These are phyloP conservation scores for Etheostoma nigrum DNA, from an alignment of 2,797 vertebrate species.

Conservation along the genomic window DNA sequence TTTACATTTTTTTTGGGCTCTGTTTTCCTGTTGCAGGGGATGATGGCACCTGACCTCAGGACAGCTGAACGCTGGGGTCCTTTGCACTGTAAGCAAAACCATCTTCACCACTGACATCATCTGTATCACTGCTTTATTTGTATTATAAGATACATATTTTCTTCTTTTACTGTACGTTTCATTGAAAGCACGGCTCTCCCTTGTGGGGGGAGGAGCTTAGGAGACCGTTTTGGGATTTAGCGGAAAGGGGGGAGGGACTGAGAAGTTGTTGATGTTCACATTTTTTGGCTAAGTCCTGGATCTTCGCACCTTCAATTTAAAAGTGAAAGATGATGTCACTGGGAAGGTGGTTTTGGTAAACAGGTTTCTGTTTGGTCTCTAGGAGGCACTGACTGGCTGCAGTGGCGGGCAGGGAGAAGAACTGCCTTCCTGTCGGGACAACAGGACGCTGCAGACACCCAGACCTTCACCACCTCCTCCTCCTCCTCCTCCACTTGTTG, in stretches of 20 bases:
- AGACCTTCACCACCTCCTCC: conserved; percentile 66
- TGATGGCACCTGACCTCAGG: conserved; percentile 72
- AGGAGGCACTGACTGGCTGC: conserved; percentile 91
- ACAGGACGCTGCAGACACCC: conserved; percentile 78
- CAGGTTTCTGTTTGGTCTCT: conserved; percentile 71
- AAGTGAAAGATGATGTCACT: not conserved
- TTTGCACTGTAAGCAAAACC: conserved; percentile 43
- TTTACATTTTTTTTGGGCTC: conserved; percentile 70
- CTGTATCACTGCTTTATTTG: not conserved
- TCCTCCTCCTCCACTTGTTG: conserved; percentile 60
- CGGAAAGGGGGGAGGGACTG: too few species aligned
- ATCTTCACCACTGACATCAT: conserved; percentile 14
- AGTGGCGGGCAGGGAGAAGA: conserved; percentile 92
- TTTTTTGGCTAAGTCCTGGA: too few species aligned
- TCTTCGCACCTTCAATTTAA: not conserved
- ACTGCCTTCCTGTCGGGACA: conserved; percentile 85
- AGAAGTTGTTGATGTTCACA: too few species aligned
- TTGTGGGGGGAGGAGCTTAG: too few species aligned
- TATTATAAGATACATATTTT: not conserved
- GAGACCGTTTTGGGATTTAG: too few species aligned
- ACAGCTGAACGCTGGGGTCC: conserved; percentile 32
- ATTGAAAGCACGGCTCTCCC: not conserved
- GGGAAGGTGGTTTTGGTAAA: conserved; percentile 41
- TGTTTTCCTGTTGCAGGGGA: conserved; percentile 77
- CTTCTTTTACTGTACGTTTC: not conserved